Conservation (phyloP, 2,797 vertebrate genomes). For the Telmatherina bonti region DNA sequence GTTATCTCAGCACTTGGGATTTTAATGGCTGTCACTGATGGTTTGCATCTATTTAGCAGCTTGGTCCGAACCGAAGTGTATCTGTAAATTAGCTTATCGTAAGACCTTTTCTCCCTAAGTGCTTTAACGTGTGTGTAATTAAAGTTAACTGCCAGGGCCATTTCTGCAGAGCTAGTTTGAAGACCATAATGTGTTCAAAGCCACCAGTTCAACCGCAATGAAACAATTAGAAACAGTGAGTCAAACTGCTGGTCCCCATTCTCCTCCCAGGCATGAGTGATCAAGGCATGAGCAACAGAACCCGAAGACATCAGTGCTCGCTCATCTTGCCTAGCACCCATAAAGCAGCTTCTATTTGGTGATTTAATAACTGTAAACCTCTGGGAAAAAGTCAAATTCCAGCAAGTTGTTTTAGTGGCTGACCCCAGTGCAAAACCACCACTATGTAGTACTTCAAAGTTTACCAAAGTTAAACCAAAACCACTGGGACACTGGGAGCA, state of each 20-base stretch:
- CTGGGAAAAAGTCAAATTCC: constrained; percentile 17
- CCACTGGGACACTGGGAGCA: constrained; percentile 53
- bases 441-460: constrained; percentile 40
- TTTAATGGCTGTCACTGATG: constrained; percentile 36
- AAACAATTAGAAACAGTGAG: constrained; percentile 77
- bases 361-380: neutral
- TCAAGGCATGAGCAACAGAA: constrained; percentile 66
- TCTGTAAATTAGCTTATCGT: constrained; percentile 63
- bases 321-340: constrained; percentile 10
- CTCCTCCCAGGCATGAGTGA: constrained; percentile 68
- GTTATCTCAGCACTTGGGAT: constrained; percentile 21
- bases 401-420: constrained; percentile 31
- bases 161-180: constrained; percentile 65
- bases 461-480: constrained; percentile 48
- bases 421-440: constrained; percentile 41
- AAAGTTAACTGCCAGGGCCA: constrained; percentile 74
- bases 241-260: constrained; percentile 66
- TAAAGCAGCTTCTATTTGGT: constrained; percentile 11
- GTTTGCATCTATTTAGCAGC: constrained; percentile 35
- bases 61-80: constrained; percentile 51
- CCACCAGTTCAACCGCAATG: constrained; percentile 72
- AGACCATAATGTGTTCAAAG: constrained; percentile 71
- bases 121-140: constrained; percentile 78
- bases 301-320: constrained; percentile 39
- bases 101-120: constrained; percentile 68